phyloP scores from a whole-genome alignment of 2,888 invertebrate genomes.

The Synanthedon andrenaeformis region DNA sequence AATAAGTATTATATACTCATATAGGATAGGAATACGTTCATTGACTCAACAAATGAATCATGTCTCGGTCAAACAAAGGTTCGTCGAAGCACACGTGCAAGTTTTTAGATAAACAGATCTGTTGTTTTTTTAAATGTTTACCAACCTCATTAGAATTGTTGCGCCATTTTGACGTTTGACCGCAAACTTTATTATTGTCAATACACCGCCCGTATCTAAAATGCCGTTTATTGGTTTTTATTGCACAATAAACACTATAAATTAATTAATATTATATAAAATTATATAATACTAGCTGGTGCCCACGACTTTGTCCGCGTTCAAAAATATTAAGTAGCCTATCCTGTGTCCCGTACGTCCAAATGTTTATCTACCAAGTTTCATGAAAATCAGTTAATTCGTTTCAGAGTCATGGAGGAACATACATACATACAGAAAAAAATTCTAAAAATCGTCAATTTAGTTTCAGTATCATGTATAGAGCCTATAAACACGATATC shows the following conservation, averaged over 20 bases:
- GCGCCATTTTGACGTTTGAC: neutral
- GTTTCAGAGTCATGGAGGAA: too few species aligned
- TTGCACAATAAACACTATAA: neutral
- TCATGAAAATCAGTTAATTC: too few species aligned
- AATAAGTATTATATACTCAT: too few species aligned
- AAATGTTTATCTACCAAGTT: too few species aligned
- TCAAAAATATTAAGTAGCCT: too few species aligned
- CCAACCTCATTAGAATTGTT: neutral
- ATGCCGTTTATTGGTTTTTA: neutral
- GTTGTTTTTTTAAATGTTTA: neutral
- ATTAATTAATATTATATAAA: neutral
- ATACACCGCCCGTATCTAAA: neutral
- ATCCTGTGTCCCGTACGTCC: too few species aligned
- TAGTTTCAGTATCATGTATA: too few species aligned
- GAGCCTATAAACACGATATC: too few species aligned
- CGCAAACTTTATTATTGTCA: neutral
- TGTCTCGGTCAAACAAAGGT: slow-evolving; percentile 1
- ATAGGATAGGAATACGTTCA: neutral
- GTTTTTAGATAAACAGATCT: neutral
- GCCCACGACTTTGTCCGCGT: too few species aligned
- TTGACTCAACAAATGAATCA: slow-evolving; percentile 9
- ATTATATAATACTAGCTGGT: too few species aligned
- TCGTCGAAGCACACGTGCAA: neutral
- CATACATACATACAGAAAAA: too few species aligned
- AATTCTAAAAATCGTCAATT: too few species aligned